A percentile compares a stretch with the other conserved stretches of the same genome.
Evolutionary conservation across 2,888 invertebrate species (phyloP).

Genomic region (Steinernema carpocapsae): DNA sequence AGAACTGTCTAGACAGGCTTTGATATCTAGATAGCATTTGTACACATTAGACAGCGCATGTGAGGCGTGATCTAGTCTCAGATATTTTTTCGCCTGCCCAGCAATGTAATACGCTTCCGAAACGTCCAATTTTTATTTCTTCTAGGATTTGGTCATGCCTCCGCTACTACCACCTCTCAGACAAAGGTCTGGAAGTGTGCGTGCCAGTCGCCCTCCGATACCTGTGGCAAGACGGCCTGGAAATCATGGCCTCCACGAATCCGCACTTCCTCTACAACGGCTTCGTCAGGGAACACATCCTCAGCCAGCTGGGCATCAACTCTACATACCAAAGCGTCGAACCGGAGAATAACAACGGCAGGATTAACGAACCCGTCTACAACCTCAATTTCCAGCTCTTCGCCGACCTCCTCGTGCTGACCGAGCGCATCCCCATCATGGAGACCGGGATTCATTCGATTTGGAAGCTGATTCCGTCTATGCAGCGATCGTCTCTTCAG

Average conservation of each 20-base stretch:
- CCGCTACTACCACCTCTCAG: not conserved
- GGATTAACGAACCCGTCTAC: too few relatives aligned
- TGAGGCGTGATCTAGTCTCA: too few relatives aligned
- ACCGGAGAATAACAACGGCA: not conserved
- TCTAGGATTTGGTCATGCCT: not conserved
- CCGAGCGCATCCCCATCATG: not conserved
- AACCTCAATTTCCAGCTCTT: not conserved
- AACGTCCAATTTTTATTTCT: not conserved
- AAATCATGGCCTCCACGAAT: not conserved
- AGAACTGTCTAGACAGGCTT: too few relatives aligned
- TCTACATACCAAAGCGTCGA: not conserved
- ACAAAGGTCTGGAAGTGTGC: conserved; percentile 4
- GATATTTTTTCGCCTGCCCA: too few relatives aligned
- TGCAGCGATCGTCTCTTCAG: not conserved
- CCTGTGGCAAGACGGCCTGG: not conserved
- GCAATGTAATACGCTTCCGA: too few relatives aligned
- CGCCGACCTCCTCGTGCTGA: not conserved
- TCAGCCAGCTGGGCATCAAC: not conserved
- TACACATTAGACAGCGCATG: too few relatives aligned
- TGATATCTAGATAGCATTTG: too few relatives aligned
- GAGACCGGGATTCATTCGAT: not conserved
- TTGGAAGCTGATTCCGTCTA: not conserved
- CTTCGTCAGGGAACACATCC: not conserved
- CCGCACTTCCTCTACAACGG: not conserved
- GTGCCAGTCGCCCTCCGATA: not conserved